phyloP scores from a whole-genome alignment of 2,113 vertebrate genomes.

The Corydoras sp. region DNA sequence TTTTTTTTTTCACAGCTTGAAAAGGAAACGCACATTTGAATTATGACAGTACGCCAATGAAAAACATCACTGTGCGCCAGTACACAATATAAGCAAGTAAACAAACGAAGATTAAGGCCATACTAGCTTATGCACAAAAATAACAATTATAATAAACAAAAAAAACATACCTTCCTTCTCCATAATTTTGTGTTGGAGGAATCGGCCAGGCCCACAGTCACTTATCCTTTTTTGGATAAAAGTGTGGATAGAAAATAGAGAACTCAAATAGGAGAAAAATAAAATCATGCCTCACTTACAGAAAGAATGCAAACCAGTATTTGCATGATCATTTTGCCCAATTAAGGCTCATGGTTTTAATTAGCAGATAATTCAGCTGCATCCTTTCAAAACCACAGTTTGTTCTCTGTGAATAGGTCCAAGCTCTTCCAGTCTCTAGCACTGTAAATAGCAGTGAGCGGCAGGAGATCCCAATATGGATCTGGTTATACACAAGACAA shows the following conservation, averaged over 20 bases:
- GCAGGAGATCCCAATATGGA: constrained; percentile 11
- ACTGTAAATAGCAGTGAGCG: constrained; percentile 17
- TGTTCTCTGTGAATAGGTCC: constrained; percentile 12
- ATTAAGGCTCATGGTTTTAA: constrained; percentile 19
- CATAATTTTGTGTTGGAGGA: constrained; percentile 32
- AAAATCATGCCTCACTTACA: constrained; percentile 35
- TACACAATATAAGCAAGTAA: constrained; percentile 73
- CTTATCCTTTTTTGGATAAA: constrained; percentile 18
- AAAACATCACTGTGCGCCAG: constrained; percentile 73
- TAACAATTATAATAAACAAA: constrained; percentile 25
- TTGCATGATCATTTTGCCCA: constrained; percentile 24
- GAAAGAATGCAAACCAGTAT: constrained; percentile 26
- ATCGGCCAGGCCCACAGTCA: constrained; percentile 31
- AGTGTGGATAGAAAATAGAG: constrained; percentile 5
- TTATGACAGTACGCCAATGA: constrained; percentile 63
- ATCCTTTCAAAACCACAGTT: constrained; percentile 18
- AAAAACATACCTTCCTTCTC: not conserved
- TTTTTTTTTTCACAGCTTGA: constrained; percentile 55
- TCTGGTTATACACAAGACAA: constrained; percentile 35
- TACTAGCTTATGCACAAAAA: constrained; percentile 75
- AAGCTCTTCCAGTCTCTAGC: constrained; percentile 21
- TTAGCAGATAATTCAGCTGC: constrained; percentile 25
- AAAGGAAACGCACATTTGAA: constrained; percentile 55
- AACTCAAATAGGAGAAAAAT: constrained; percentile 21
- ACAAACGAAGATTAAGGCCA: constrained; percentile 76